These are phyloP conservation scores for Phalacrocorax pelagicus DNA, from an alignment of 2,113 vertebrate genomes.

Conservation along the genomic window DNA sequence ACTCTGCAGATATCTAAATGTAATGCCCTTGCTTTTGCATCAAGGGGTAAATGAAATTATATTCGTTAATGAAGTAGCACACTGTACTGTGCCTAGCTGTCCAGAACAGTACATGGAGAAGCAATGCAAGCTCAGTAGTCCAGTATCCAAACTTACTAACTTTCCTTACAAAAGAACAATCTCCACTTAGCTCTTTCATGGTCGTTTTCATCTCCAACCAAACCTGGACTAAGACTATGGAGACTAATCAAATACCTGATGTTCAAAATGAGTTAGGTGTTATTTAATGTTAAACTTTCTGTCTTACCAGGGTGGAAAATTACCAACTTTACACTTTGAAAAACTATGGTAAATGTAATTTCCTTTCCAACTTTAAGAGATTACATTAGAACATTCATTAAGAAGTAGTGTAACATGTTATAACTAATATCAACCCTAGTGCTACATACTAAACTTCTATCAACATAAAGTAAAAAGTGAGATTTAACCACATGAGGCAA, in stretches of 20 bases:
- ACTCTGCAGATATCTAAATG: not conserved
- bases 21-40: not conserved
- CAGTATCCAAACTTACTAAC: not conserved
- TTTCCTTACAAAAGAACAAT: not conserved
- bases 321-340: not conserved
- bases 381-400: not conserved
- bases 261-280: not conserved
- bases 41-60: not conserved
- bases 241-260: not conserved
- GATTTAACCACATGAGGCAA: not conserved
- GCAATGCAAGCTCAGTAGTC: not conserved
- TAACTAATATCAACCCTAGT: not conserved
- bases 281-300: not conserved
- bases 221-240: not conserved
- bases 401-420: not conserved
- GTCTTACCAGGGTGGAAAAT: not conserved
- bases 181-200: not conserved
- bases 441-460: not conserved
- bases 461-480: not conserved
- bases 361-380: not conserved
- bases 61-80: conserved; percentile 20
- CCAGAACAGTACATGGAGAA: not conserved
- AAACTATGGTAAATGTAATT: not conserved
- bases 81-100: not conserved
- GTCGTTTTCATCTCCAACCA: not conserved